Evolutionary conservation across 2,888 invertebrate genomes (phyloP), one percentile per base, ranked within the genome.

Genomic region (Herminia tarsipennalis): DNA sequence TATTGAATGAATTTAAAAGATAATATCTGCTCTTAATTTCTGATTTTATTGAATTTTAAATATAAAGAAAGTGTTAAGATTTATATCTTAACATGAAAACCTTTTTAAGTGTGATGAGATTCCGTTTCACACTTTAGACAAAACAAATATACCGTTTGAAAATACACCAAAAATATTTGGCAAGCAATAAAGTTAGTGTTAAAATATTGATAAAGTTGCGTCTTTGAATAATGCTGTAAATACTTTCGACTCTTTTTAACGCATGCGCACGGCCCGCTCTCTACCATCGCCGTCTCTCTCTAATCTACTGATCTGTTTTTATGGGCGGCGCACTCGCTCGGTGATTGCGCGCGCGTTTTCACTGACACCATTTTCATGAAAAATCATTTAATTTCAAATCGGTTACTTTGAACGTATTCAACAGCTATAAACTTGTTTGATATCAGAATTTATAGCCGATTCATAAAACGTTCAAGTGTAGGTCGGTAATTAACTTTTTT

Each of bases 281-380:
- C 21, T 25, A 48, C 27, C 68, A 63, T 55, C 45, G 62, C 72
- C 52, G 36, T 88, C 88, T 74, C 82, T 51, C 73, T 87, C 81
- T 77, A 73, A 73, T 78, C 70, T 70, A 76, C 70, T 73, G 70
- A 77, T 78, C 75, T 71, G 73, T 81, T 77, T 56, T 76, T 72
- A 86, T 84, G 85, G 86, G 86, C 84, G 85, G 82, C 59, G 73
- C 78, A 66, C 47, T 53, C 50, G 44, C 50, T 28, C 54, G 55
- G 52, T 58, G 62, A 65, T 49, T 82, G 86, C 86, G 84, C 81
- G 64, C 64, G 77, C 76, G 83, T 70, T 81, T 79, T 70, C 60
- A 60, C 53, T 45, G 53, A 59, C 40, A 54, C 22, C 8, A 42
- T 56, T 59, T 66, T 56, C 59, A 41, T 48, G 66, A 60, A 56